A percentile compares a stretch with the other conserved stretches of the same genome.
These are phyloP conservation scores for Xenopus borealis DNA, from an alignment of 2,113 vertebrate species.

Conservation along the genomic window DNA sequence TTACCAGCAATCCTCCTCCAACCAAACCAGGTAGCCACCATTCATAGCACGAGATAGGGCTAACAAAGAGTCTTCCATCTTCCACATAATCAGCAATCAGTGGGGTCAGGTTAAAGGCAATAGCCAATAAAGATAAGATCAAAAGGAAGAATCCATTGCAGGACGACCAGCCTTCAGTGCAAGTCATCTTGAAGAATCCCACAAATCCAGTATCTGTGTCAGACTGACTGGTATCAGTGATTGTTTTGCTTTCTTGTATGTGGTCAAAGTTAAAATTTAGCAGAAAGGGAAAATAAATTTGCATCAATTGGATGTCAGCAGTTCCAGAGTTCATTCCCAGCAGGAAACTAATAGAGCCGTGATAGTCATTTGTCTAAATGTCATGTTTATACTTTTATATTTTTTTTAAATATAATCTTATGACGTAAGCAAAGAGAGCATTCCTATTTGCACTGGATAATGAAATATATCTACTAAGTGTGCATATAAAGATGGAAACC, in stretches of 20 bases:
- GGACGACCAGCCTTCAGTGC: constrained; percentile 55
- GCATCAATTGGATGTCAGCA: neutral
- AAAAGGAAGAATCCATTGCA: constrained; percentile 58
- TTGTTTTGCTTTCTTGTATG: neutral
- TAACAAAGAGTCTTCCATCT: constrained; percentile 8
- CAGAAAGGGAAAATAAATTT: neutral
- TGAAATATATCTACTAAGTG: too few species aligned
- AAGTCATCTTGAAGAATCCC: constrained; percentile 51
- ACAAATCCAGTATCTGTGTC: neutral
- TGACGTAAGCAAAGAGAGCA: too few species aligned
- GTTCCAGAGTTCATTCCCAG: constrained; percentile 9
- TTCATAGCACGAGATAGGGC: constrained; percentile 60
- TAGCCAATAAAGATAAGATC: constrained; percentile 47
- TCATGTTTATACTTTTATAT: too few species aligned
- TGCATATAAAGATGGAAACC: too few species aligned
- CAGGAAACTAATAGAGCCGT: neutral
- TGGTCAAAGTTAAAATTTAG: constrained; percentile 52
- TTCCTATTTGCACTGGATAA: too few species aligned
- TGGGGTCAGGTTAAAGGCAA: constrained; percentile 51
- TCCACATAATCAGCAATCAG: constrained; percentile 40
- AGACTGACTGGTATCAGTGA: neutral
- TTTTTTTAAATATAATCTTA: too few species aligned
- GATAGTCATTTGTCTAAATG: too few species aligned
- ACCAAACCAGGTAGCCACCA: constrained; percentile 61
- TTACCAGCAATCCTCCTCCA: constrained; percentile 59